Conservation (phyloP, 2,113 vertebrate genomes). For the Tyrannus savana region DNA sequence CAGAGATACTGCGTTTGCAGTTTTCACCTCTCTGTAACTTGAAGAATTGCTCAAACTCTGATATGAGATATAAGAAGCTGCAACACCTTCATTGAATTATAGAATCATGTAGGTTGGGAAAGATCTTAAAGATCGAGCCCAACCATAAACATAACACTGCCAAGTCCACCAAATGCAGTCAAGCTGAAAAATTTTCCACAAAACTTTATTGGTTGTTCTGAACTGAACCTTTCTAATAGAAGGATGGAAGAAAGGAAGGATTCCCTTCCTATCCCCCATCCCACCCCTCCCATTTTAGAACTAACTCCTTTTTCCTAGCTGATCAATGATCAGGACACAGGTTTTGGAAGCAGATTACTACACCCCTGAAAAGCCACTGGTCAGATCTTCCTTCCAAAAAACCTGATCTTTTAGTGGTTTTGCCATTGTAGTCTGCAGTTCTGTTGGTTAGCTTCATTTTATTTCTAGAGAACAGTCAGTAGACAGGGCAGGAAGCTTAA, state of each 20-base stretch:
- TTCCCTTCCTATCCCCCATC: not conserved
- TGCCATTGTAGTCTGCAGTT: not conserved
- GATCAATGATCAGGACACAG: not conserved
- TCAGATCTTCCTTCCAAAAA: not conserved
- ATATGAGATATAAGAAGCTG: not conserved
- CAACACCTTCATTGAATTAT: not conserved
- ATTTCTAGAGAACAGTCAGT: not conserved
- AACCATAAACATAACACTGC: not conserved
- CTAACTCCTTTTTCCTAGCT: not conserved
- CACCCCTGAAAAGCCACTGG: not conserved
- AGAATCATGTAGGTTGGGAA: not conserved
- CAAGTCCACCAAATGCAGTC: not conserved
- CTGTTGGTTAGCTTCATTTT: not conserved
- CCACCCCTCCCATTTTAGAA: not conserved
- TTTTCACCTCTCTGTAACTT: not conserved
- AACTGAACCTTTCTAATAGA: not conserved
- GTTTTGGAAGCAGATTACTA: not conserved
- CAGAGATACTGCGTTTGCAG: fast-evolving
- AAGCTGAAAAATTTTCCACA: not conserved
- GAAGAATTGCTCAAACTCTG: not conserved
- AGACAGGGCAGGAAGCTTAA: not conserved
- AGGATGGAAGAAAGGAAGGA: not conserved
- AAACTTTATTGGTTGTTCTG: not conserved
- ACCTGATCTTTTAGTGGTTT: not conserved
- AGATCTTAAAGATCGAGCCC: fast-evolving